Percentiles rank a stretch among this genome's conserved stretches.
phyloP scores from a whole-genome alignment of 2,888 invertebrate species.

The Linhomoeus sp. region DNA sequence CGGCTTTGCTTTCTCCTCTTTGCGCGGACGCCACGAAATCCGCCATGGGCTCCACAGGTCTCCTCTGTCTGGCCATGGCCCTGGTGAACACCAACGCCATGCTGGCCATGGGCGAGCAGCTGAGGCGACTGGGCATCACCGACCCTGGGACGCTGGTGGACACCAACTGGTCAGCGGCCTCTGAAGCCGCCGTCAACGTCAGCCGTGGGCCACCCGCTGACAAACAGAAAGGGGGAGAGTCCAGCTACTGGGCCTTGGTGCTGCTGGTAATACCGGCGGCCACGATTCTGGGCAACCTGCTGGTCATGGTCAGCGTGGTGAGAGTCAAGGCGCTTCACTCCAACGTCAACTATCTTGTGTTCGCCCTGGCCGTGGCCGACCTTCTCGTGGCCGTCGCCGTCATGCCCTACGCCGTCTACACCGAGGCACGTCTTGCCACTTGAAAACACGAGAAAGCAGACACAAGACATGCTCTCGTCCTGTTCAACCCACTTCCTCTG shows the following conservation, averaged over 20 bases:
- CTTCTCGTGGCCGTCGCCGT: conserved; percentile 82
- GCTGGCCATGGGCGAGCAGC: too few species aligned
- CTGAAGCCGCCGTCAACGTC: too few species aligned
- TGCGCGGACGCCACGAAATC: too few species aligned
- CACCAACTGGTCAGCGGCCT: too few species aligned
- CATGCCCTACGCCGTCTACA: conserved; percentile 93
- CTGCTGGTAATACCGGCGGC: conserved; percentile 74
- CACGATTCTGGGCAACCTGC: conserved; percentile 83
- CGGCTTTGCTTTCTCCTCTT: too few species aligned
- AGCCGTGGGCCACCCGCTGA: too few species aligned
- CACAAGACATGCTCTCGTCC: neutral
- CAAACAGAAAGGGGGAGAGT: too few species aligned
- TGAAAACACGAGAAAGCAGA: neutral
- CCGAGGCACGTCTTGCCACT: conserved; percentile 56
- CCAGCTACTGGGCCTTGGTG: conserved; percentile 29
- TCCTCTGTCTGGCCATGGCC: too few species aligned
- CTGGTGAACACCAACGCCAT: too few species aligned
- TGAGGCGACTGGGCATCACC: too few species aligned
- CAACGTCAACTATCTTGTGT: conserved; percentile 97
- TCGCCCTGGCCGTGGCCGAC: conserved; percentile 86
- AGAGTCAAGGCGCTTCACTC: conserved; percentile 72
- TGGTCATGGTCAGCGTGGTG: conserved; percentile 82
- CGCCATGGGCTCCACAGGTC: too few species aligned
- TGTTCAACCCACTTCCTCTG: neutral
- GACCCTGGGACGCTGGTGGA: too few species aligned